Evolutionary conservation across 2,888 invertebrate genomes (phyloP).

Genomic region (Dryocosmus kuriphilus): DNA sequence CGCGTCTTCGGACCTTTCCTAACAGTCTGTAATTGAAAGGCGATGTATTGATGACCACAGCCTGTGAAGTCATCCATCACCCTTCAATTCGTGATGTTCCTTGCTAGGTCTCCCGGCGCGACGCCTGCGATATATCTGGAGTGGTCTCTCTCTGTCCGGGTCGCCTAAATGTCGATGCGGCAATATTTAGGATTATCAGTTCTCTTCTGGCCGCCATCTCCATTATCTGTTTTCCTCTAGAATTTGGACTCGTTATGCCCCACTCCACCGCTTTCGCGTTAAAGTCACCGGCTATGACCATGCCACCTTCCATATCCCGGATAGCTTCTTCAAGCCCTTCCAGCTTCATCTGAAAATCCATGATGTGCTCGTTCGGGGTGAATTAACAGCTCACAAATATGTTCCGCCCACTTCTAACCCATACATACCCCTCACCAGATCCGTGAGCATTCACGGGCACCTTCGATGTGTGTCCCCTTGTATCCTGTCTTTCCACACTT

Average conservation of each 20-base stretch:
- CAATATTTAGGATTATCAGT: too few species aligned
- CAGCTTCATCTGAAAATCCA: not conserved
- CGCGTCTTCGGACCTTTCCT: too few species aligned
- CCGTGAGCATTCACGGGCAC: slow-evolving; percentile 27
- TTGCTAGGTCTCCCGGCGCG: not conserved
- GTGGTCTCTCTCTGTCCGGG: too few species aligned
- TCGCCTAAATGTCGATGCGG: too few species aligned
- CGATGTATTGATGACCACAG: too few species aligned
- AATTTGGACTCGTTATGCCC: not conserved
- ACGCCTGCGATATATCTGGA: not conserved
- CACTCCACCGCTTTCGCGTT: too few species aligned
- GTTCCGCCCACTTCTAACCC: slow-evolving; percentile 35
- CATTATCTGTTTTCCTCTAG: too few species aligned
- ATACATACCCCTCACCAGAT: too few species aligned
- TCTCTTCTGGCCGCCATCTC: too few species aligned
- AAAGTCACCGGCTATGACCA: too few species aligned
- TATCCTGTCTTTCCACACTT: slow-evolving; percentile 54
- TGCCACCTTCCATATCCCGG: too few species aligned
- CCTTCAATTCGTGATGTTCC: not conserved
- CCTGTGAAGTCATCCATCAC: not conserved
- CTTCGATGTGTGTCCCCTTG: slow-evolving; percentile 40
- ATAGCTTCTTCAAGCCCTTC: too few species aligned
- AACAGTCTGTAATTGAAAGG: not conserved
- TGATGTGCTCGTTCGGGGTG: not conserved
- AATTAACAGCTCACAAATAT: not conserved